A percentile compares a stretch with the other conserved stretches of the same genome.
phyloP scores from a whole-genome alignment of 2,888 invertebrate species.

The Agrenia bidenticulata region DNA sequence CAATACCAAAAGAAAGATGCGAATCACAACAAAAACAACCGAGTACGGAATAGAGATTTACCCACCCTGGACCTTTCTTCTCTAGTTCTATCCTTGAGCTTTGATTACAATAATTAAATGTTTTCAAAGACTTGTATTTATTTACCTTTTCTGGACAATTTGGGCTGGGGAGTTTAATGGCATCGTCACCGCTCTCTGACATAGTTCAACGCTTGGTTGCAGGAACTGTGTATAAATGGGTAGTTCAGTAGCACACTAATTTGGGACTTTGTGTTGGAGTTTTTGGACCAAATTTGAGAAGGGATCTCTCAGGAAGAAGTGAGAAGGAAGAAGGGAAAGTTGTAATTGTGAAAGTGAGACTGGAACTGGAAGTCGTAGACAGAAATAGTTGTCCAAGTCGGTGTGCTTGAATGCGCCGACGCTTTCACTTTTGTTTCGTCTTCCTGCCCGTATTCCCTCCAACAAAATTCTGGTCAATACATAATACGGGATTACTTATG shows the following conservation, averaged over 20 bases:
- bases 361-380: conserved; percentile 28
- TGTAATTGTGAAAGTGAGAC: conserved; percentile 13
- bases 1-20: too few relatives aligned
- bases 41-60: too few relatives aligned
- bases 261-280: too few relatives aligned
- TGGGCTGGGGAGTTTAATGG: conserved; percentile 29
- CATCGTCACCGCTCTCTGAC: conserved; percentile 37
- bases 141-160: conserved; percentile 41
- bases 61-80: too few relatives aligned
- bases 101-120: too few relatives aligned
- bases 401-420: conserved; percentile 42
- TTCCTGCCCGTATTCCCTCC: conserved; percentile 3
- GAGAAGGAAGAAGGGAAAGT: conserved; percentile 5
- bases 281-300: background rate
- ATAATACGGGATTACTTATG: background rate
- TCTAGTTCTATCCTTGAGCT: too few relatives aligned
- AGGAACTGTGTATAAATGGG: background rate
- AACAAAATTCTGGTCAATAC: background rate
- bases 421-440: conserved; percentile 27
- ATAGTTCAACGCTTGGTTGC: conserved; percentile 13
- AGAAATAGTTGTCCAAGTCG: conserved; percentile 43
- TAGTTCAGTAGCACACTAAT: too few relatives aligned
- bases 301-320: background rate
- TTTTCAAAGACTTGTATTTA: background rate
- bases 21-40: too few relatives aligned